These are phyloP conservation scores for Thymelicus sylvestris DNA, from an alignment of 2,888 invertebrate species.

Conservation along the genomic window DNA sequence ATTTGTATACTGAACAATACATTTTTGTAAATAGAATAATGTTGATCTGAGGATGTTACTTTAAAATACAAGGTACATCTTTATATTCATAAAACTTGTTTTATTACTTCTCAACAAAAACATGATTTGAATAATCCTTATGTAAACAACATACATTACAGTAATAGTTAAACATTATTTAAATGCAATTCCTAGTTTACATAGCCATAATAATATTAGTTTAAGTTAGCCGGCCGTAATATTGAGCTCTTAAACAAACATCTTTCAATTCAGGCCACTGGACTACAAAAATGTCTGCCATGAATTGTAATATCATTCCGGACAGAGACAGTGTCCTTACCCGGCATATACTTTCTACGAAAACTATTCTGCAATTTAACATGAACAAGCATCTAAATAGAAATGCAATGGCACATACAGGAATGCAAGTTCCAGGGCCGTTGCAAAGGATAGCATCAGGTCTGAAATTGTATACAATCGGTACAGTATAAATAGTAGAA, in stretches of 20 bases:
- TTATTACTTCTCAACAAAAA: conserved; percentile 32
- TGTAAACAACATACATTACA: too few relatives aligned
- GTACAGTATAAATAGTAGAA: conserved; percentile 88
- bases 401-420: conserved; percentile 92
- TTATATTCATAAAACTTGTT: conserved; percentile 45
- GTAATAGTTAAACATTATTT: too few relatives aligned
- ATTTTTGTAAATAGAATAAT: conserved; percentile 48
- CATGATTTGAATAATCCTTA: too few relatives aligned
- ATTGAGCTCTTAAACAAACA: conserved; percentile 88
- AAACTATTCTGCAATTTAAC: conserved; percentile 91
- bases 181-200: too few relatives aligned
- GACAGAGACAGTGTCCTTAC: conserved; percentile 95
- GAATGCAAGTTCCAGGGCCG: conserved; percentile 98
- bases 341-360: conserved; percentile 97
- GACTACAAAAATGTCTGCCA: conserved; percentile 94
- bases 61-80: conserved; percentile 46
- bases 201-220: too few relatives aligned
- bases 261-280: conserved; percentile 94
- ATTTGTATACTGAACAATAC: conserved; percentile 48
- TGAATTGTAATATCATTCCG: conserved; percentile 92
- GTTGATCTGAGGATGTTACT: conserved; percentile 53
- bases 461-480: conserved; percentile 87
- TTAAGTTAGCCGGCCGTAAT: conserved; percentile 90
- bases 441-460: conserved; percentile 96
- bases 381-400: conserved; percentile 88